Conservation (phyloP, 2,888 invertebrate genomes). For the Pasiphila rectangulata region DNA sequence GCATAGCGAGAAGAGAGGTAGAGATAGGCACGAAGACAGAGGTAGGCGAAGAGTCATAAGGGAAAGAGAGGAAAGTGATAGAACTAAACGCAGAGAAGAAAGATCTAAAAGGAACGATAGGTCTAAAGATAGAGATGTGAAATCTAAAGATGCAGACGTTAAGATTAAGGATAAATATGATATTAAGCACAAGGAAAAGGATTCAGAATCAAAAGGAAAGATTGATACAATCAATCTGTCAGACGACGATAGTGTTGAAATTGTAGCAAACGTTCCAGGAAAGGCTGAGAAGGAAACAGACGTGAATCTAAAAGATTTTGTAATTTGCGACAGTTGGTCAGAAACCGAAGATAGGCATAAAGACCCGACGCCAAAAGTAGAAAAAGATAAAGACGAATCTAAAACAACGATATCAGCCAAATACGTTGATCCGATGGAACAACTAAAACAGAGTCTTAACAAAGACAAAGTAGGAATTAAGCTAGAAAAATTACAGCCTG, state of each 20-base stretch:
- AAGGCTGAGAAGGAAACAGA: slow-evolving; percentile 54
- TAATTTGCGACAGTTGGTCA: slow-evolving; percentile 77
- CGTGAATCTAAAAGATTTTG: slow-evolving; percentile 65
- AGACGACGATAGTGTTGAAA: slow-evolving; percentile 20
- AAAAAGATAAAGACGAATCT: slow-evolving; percentile 18
- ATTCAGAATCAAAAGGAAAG: slow-evolving; percentile 36
- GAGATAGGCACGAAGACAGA: slow-evolving; percentile 22
- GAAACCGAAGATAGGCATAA: slow-evolving; percentile 66
- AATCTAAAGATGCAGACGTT: slow-evolving; percentile 37
- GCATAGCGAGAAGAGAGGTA: slow-evolving; percentile 19
- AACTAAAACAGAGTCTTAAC: slow-evolving; percentile 30
- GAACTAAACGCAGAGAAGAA: slow-evolving; percentile 31
- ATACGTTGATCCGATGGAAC: slow-evolving; percentile 41
- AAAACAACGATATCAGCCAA: slow-evolving; percentile 19
- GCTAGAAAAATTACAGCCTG: slow-evolving; percentile 61
- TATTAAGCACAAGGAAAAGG: slow-evolving; percentile 32
- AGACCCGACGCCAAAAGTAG: slow-evolving; percentile 50
- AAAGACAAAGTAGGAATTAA: slow-evolving; percentile 36
- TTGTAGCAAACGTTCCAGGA: slow-evolving; percentile 28
- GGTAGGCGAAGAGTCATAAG: slow-evolving; percentile 15
- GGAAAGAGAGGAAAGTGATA: slow-evolving; percentile 25
- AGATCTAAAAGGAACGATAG: slow-evolving; percentile 35
- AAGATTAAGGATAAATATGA: slow-evolving; percentile 30
- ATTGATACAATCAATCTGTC: slow-evolving; percentile 31
- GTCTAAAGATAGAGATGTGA: slow-evolving; percentile 39